Evolutionary conservation across 2,888 invertebrate genomes (phyloP).

Genomic region (Lottia scabra): DNA sequence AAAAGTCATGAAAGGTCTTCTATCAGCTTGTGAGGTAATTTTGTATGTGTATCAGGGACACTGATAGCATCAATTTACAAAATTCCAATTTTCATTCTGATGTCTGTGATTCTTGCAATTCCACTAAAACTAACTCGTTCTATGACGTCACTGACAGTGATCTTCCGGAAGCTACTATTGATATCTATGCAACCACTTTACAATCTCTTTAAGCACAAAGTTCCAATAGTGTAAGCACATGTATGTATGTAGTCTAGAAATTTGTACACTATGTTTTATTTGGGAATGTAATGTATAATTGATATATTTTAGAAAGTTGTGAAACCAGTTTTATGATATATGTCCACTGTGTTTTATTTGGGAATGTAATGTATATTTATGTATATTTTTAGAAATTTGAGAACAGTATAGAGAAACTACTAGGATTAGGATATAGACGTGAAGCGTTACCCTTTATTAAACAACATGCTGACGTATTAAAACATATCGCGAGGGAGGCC

Average conservation of each 20-base stretch:
- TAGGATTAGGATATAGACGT: conserved; percentile 48
- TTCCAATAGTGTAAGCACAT: too few species aligned
- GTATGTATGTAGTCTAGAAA: too few species aligned
- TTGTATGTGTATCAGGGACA: neutral
- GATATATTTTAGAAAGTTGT: conserved; percentile 44
- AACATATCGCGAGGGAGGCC: conserved; percentile 47
- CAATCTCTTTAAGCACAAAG: too few species aligned
- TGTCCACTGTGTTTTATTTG: conserved; percentile 2
- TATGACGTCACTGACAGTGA: too few species aligned
- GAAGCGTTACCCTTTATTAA: conserved; percentile 56
- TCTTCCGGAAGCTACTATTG: too few species aligned
- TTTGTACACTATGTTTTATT: neutral
- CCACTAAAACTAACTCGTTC: too few species aligned
- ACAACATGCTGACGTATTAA: conserved; percentile 52
- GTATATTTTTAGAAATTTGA: conserved; percentile 45
- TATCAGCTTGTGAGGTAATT: conserved; percentile 57
- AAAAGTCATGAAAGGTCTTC: conserved; percentile 49
- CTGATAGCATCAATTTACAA: too few species aligned
- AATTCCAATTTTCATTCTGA: too few species aligned
- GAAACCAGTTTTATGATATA: too few species aligned
- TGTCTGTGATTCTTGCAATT: too few species aligned
- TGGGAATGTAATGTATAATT: neutral
- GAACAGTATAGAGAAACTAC: conserved; percentile 44
- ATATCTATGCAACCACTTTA: too few species aligned
- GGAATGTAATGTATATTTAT: too few species aligned